Conservation (phyloP, 2,888 invertebrate genomes). For the Macaria notata region DNA sequence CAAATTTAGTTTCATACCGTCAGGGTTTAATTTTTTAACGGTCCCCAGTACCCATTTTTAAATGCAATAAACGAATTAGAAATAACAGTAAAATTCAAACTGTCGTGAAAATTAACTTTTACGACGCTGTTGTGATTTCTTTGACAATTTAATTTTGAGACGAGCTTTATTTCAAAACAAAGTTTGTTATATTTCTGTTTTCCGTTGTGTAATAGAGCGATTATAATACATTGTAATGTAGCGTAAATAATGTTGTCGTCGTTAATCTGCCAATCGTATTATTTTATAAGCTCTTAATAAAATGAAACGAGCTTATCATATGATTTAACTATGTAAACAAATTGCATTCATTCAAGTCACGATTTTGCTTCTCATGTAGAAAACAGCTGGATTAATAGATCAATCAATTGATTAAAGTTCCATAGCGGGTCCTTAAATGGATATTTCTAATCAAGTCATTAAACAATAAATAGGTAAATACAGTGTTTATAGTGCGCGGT, state of each 20-base stretch:
- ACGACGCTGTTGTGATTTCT: slow-evolving; percentile 8
- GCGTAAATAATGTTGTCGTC: too few relatives aligned
- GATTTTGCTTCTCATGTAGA: too few relatives aligned
- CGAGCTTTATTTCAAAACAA: slow-evolving; percentile 1
- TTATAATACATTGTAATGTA: too few relatives aligned
- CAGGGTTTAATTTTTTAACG: slow-evolving; percentile 16
- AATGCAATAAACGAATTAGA: slow-evolving; percentile 32
- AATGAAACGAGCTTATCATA: too few relatives aligned
- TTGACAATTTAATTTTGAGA: slow-evolving; percentile 2
- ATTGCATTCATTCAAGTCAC: too few relatives aligned
- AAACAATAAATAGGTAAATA: slow-evolving; percentile 10
- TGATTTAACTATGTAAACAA: too few relatives aligned
- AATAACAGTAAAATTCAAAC: slow-evolving; percentile 19
- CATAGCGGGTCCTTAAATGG: neutral
- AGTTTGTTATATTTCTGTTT: neutral
- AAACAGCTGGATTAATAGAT: neutral
- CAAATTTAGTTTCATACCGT: slow-evolving; percentile 28
- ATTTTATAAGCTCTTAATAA: too few relatives aligned
- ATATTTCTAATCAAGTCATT: slow-evolving; percentile 10
- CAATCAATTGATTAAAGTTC: neutral
- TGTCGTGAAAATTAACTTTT: slow-evolving; percentile 13
- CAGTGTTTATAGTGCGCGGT: slow-evolving; percentile 18
- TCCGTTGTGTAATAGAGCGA: too few relatives aligned
- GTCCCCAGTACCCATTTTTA: slow-evolving; percentile 21
- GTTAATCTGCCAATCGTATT: too few relatives aligned